Conservation (phyloP, 2,888 invertebrate genomes). For the Heliconius ismenius region DNA sequence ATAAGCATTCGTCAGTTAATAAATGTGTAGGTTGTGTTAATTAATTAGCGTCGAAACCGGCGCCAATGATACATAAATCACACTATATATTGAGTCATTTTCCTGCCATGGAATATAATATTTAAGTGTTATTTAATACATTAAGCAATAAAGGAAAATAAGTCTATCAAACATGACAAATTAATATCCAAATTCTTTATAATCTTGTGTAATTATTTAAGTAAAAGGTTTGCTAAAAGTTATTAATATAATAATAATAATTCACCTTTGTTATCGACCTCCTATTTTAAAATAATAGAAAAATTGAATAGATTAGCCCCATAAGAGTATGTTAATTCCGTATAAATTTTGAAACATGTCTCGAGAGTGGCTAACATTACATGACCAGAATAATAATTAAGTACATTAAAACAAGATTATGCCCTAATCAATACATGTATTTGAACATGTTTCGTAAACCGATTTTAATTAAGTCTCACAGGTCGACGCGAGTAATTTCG, state of each 20-base stretch:
- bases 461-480: slow-evolving; percentile 57
- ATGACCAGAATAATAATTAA: slow-evolving; percentile 64
- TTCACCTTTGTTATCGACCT: not conserved
- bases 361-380: slow-evolving; percentile 54
- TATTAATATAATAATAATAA: not conserved
- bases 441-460: slow-evolving; percentile 56
- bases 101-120: slow-evolving; percentile 34
- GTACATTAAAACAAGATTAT: slow-evolving; percentile 66
- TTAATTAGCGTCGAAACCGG: slow-evolving; percentile 67
- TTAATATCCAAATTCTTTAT: not conserved
- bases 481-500: slow-evolving; percentile 49
- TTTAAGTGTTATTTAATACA: slow-evolving; percentile 22
- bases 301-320: slow-evolving; percentile 30
- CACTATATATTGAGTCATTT: slow-evolving; percentile 48
- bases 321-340: slow-evolving; percentile 40
- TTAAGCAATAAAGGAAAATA: slow-evolving; percentile 6
- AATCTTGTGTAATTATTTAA: not conserved
- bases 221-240: slow-evolving; percentile 8
- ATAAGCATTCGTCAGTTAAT: slow-evolving; percentile 48
- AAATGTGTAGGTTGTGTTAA: slow-evolving; percentile 59
- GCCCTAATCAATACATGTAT: slow-evolving; percentile 57
- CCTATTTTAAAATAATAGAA: slow-evolving; percentile 18
- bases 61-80: slow-evolving; percentile 53
- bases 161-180: not conserved
- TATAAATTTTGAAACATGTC: slow-evolving; percentile 54